Base-by-base conservation (phyloP, 2,797 vertebrate genomes). In the Alectoris magna region DNA sequence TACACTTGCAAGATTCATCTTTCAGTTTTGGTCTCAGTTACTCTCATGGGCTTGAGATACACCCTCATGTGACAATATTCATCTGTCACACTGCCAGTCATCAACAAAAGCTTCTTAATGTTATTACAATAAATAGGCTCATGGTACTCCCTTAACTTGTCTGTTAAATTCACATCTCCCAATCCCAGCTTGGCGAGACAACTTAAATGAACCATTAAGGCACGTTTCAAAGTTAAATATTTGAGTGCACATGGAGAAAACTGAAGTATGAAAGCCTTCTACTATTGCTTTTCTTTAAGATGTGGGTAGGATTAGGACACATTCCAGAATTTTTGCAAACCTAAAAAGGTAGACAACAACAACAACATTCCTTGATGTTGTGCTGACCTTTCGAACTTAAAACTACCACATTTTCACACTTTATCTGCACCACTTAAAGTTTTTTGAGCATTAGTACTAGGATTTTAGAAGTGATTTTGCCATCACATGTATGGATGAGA, bases 111-210 rank as follows among this genome's bases (percentile, higher is more conserved):
- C 10, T 31, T 27, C 11, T 36, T 17, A 14, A 27, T 59, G 74
- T 83, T 68, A 78, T 63, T 27, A 38, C 51, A 23, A 56, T 24
- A 36, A 75, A 66, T 7, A 49, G n/a, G 44, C 14, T 87, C 36
- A 71, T 3, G 10, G 62, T 26, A 59, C 34, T 17, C 82, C 58
- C 49, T 82, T n/a, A 38, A 29, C 39, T 72, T 64, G 24, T 48
- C 48, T 22, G 23, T 48, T n/a, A 68, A 94, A 77, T 55, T 63
- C 36, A 18, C 12, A 46, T 53, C 24, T 77, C 44, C 21, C 46
- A 66, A 2, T 0, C 1, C 29, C 14, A 34, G 29, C 38, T 77
- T 87, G 0, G 0, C 22, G 75, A 53, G 38, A 60, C 1, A 12
- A 74, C 23, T 58, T 90, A 69, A 43, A 58, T 2, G 18, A 27